A percentile compares a stretch with the other conserved stretches of the same genome.
These are phyloP conservation scores for Scolanthus callimorphus DNA, from an alignment of 92 coral and sea anemone species.

Conservation along the genomic window DNA sequence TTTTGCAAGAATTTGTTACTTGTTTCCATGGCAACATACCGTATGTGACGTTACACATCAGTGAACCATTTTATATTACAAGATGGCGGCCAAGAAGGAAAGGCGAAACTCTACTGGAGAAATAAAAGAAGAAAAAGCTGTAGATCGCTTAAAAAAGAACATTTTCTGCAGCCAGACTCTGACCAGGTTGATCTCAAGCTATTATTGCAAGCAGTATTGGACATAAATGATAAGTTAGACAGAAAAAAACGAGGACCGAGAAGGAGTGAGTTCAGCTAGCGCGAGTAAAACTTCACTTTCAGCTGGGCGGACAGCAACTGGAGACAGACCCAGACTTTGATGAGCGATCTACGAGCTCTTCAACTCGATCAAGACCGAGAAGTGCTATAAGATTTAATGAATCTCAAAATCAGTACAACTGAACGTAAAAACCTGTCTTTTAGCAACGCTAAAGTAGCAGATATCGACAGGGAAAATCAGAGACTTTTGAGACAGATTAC, in stretches of 20 bases:
- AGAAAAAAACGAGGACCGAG: constrained; percentile 8
- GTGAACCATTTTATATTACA: no score
- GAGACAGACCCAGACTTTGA: constrained; percentile 27
- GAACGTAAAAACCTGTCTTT: constrained; percentile 92
- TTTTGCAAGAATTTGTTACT: no score
- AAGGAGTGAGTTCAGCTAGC: no score
- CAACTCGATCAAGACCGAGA: constrained; percentile 62
- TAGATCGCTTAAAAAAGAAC: constrained; percentile 74
- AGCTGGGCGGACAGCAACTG: constrained; percentile 1
- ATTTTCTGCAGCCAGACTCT: constrained; percentile 86
- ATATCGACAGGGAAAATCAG: constrained; percentile 93
- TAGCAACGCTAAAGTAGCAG: constrained; percentile 71
- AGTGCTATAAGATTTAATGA: constrained; percentile 51
- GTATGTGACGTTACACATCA: not conserved
- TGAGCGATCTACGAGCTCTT: constrained; percentile 45
- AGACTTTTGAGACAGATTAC: constrained; percentile 79
- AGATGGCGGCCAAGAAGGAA: constrained; percentile 46
- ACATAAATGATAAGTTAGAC: constrained; percentile 83
- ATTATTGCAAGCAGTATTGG: constrained; percentile 92
- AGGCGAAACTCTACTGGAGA: constrained; percentile 39
- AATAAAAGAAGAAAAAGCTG: constrained; percentile 34
- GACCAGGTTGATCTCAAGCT: constrained; percentile 89
- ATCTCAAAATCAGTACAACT: no score
- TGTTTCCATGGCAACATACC: constrained; percentile 43
- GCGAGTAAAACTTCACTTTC: no score